Evolutionary conservation across 64 coral and sea anemone species (phyloP).

Genomic region (Trachythela sp.): DNA sequence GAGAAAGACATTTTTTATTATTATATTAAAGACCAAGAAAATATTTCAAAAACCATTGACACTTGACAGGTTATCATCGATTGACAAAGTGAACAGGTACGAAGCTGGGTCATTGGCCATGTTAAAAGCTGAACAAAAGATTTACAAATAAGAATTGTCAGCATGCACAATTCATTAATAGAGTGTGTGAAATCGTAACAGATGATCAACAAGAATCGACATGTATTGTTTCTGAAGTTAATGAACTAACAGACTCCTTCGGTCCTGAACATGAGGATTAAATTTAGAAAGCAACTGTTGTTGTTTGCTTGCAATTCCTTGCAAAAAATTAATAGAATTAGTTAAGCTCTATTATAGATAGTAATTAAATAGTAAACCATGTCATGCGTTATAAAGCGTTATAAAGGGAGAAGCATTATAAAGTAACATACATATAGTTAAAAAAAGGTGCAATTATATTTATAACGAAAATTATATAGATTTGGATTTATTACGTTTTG

Average conservation of each 20-base stretch:
- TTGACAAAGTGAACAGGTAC: neutral
- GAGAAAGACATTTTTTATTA: neutral
- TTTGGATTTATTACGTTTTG: too few relatives aligned
- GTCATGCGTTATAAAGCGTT: too few relatives aligned
- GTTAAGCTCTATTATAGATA: too few relatives aligned
- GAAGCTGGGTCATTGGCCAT: neutral
- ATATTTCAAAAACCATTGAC: neutral
- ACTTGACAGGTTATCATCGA: neutral
- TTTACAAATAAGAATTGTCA: neutral
- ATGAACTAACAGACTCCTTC: neutral
- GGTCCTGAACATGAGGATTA: neutral
- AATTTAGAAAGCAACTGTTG: neutral
- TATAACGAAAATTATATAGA: too few relatives aligned
- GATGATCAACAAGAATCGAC: too few relatives aligned
- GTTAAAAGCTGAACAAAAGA: neutral
- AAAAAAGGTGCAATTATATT: too few relatives aligned
- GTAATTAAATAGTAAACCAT: too few relatives aligned
- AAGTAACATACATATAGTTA: too few relatives aligned
- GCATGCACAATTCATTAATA: neutral
- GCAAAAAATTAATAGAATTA: too few relatives aligned
- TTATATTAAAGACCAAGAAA: neutral
- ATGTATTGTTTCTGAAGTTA: too few relatives aligned
- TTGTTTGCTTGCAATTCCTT: too few relatives aligned
- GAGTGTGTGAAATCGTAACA: neutral
- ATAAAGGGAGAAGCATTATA: too few relatives aligned